These are phyloP conservation scores for Drosophila navojoa DNA, from an alignment of 1,140 invertebrate species.

Conservation along the genomic window DNA sequence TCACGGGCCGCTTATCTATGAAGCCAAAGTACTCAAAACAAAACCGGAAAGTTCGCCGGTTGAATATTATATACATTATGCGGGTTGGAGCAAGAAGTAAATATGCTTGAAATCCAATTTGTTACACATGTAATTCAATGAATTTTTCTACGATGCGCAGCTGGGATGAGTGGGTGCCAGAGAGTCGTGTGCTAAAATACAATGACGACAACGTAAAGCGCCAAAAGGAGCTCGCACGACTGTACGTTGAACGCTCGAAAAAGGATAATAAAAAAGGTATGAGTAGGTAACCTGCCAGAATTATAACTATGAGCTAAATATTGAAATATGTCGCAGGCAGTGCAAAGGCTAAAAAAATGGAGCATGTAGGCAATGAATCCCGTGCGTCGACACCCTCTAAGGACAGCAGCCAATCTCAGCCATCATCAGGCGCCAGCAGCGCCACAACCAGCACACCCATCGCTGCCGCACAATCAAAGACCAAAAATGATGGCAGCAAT, in stretches of 20 bases:
- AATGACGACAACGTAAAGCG: slow-evolving; percentile 95
- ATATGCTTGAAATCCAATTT: neutral
- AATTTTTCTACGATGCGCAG: slow-evolving; percentile 84
- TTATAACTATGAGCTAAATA: neutral
- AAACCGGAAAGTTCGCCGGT: slow-evolving; percentile 92
- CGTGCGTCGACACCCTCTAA: slow-evolving; percentile 87
- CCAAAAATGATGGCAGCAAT: slow-evolving; percentile 19
- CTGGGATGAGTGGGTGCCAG: slow-evolving; percentile 99
- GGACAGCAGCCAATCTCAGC: slow-evolving; percentile 63
- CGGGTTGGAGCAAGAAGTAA: slow-evolving; percentile 98
- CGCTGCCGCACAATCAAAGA: slow-evolving; percentile 3
- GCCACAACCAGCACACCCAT: slow-evolving; percentile 5
- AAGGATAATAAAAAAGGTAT: slow-evolving; percentile 87
- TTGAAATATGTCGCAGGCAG: slow-evolving; percentile 39
- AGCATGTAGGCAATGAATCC: slow-evolving; percentile 84
- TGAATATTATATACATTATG: slow-evolving; percentile 97
- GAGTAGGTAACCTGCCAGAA: neutral
- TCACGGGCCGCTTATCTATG: slow-evolving; percentile 97
- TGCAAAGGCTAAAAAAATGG: slow-evolving; percentile 73
- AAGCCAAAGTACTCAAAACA: slow-evolving; percentile 96
- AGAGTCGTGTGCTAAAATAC: slow-evolving; percentile 95
- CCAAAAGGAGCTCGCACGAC: slow-evolving; percentile 91
- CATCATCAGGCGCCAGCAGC: slow-evolving; percentile 10
- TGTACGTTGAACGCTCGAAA: slow-evolving; percentile 89
- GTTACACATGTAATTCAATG: neutral